Evolutionary conservation across 2,888 invertebrate species (phyloP).

Genomic region (Callinectes sapidus): DNA sequence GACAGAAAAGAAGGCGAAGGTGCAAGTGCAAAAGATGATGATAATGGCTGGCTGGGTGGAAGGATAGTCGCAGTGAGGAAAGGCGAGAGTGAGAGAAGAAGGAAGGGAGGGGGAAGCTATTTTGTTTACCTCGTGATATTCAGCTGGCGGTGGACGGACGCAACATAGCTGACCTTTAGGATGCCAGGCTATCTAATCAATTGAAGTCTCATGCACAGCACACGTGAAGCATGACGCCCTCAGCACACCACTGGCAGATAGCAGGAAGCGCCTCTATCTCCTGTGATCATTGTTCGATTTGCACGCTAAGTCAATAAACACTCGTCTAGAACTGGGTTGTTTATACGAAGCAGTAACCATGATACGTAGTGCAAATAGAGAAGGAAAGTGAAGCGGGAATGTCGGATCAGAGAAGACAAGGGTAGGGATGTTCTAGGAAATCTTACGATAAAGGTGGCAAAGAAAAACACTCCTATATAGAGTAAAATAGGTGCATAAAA

Average conservation of each 20-base stretch:
- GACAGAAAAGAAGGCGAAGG: neutral
- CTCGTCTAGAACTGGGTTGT: neutral
- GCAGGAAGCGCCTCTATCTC: neutral
- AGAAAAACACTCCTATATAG: neutral
- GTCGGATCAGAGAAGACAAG: neutral
- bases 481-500: neutral
- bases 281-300: neutral
- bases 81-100: conserved; percentile 34
- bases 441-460: neutral
- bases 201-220: neutral
- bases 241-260: neutral
- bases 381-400: neutral
- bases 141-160: neutral
- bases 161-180: neutral
- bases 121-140: conserved; percentile 4
- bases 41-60: neutral
- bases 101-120: conserved; percentile 15
- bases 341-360: neutral
- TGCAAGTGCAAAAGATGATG: neutral
- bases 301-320: neutral
- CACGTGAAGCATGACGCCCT: neutral
- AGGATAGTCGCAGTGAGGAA: neutral
- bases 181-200: neutral
- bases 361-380: neutral
- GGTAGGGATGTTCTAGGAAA: neutral